Conservation (phyloP, 2,888 invertebrate species). For the Prenolepis imparis region DNA sequence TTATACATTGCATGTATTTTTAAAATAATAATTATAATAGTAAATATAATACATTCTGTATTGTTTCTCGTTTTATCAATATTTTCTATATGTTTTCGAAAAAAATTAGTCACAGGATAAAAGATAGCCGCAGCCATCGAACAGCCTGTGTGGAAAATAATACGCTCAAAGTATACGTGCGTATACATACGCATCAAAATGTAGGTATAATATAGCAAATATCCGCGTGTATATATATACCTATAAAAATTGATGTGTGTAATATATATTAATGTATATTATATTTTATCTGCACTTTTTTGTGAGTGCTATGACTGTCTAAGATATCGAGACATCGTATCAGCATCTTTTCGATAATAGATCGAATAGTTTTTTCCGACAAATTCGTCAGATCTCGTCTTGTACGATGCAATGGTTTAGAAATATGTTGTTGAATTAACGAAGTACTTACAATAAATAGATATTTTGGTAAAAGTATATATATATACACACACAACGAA, state of each 20-base stretch:
- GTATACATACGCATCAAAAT: constrained; percentile 69
- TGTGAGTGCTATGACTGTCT: neutral
- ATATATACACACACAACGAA: neutral
- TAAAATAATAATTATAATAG: neutral
- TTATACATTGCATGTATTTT: neutral
- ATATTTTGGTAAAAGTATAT: constrained; percentile 16
- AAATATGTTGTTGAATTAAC: neutral
- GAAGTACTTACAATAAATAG: constrained; percentile 25
- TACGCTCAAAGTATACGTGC: constrained; percentile 79
- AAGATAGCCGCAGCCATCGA: constrained; percentile 60
- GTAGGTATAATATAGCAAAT: constrained; percentile 36
- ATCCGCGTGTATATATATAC: constrained; percentile 43
- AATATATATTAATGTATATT: constrained; percentile 51
- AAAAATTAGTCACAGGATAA: constrained; percentile 34
- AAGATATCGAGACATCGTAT: neutral
- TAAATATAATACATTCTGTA: neutral
- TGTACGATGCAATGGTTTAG: neutral
- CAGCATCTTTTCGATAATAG: constrained; percentile 21
- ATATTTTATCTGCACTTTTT: constrained; percentile 46
- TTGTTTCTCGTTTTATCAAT: neutral
- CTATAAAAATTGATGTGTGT: constrained; percentile 34
- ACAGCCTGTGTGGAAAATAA: constrained; percentile 73
- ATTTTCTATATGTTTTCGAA: neutral
- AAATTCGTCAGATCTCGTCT: constrained; percentile 14
- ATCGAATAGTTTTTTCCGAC: constrained; percentile 26